Conservation (phyloP, 2,888 invertebrate genomes). For the Lycaena phlaeas region DNA sequence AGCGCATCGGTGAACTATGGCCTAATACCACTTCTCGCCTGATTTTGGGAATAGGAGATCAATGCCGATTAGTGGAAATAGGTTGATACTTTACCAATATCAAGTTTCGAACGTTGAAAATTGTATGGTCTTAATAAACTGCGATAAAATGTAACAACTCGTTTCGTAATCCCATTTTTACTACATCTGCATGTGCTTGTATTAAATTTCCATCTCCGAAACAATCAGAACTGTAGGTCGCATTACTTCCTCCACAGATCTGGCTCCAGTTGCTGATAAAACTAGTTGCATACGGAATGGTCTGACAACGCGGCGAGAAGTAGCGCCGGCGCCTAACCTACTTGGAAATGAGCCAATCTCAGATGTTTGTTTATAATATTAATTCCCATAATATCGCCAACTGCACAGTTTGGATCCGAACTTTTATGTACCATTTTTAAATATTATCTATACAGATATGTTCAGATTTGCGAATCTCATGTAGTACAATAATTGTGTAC, state of each 20-base stretch:
- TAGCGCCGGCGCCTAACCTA: slow-evolving; percentile 58
- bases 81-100: too few relatives aligned
- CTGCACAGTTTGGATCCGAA: slow-evolving; percentile 24
- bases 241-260: slow-evolving; percentile 8
- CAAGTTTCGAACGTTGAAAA: too few relatives aligned
- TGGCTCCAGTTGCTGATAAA: slow-evolving; percentile 10
- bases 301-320: slow-evolving; percentile 25
- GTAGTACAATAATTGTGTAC: neutral
- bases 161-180: neutral
- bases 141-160: too few relatives aligned
- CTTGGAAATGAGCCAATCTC: slow-evolving; percentile 54
- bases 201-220: neutral
- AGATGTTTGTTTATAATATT: slow-evolving; percentile 64
- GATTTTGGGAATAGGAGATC: too few relatives aligned
- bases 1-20: too few relatives aligned
- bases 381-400: slow-evolving; percentile 41
- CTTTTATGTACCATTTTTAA: slow-evolving; percentile 4
- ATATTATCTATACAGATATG: neutral
- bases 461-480: slow-evolving; percentile 5
- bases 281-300: slow-evolving; percentile 32
- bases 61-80: too few relatives aligned
- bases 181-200: neutral
- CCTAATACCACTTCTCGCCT: too few relatives aligned
- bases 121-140: too few relatives aligned
- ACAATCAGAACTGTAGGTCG: neutral